Evolutionary conservation across 53 echinoderm and acorn worm species (phyloP).

Genomic region (Actinopyga echinites): DNA sequence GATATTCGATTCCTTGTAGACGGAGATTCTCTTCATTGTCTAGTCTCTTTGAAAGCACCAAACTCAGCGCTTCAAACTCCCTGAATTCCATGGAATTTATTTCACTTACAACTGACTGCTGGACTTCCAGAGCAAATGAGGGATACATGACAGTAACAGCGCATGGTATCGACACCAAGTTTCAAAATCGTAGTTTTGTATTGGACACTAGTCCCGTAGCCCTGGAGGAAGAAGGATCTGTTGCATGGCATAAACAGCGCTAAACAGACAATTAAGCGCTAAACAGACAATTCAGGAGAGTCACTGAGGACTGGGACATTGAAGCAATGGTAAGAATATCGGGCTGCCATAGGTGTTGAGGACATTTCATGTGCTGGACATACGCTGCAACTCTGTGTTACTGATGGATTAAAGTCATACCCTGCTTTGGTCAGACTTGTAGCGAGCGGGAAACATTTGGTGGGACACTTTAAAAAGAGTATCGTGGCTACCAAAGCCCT

Average conservation of each 20-base stretch:
- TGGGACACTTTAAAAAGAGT: not conserved
- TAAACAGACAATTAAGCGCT: not conserved
- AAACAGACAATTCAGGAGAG: constrained; percentile 8
- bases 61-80: not conserved
- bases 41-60: not conserved
- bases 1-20: not conserved
- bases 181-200: constrained; percentile 17
- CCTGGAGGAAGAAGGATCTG: not conserved
- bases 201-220: constrained; percentile 38
- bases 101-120: constrained; percentile 53
- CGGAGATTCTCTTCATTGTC: not conserved
- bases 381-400: not conserved
- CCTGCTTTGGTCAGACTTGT: not conserved
- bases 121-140: constrained; percentile 48
- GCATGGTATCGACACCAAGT: constrained; percentile 27
- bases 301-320: constrained; percentile 31
- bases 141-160: constrained; percentile 64
- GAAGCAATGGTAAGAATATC: not conserved
- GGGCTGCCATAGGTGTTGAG: not conserved
- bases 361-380: not conserved
- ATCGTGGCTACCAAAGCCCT: not conserved
- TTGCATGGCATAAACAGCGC: constrained; percentile 22
- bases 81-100: not conserved
- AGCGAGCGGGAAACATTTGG: not conserved
- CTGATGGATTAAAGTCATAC: not conserved